phyloP scores from a whole-genome alignment of 1,140 invertebrate species.

The Carcinoscorpius rotundicauda region DNA sequence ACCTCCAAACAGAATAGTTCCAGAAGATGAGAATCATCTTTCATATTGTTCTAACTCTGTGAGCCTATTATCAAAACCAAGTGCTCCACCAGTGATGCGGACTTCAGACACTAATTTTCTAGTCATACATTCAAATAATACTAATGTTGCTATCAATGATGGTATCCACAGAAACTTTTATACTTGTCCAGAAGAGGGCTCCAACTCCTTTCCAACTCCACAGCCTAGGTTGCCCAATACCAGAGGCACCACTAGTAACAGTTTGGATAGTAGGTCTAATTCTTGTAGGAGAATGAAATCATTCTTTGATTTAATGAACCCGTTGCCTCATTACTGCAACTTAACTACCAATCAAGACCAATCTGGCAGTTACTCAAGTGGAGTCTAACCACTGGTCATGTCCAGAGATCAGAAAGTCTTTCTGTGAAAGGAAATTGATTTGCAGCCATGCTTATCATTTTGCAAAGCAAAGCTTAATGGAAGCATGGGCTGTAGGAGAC shows the following conservation, averaged over 20 bases:
- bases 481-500: neutral
- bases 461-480: neutral
- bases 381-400: slow-evolving; percentile 10
- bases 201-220: slow-evolving; percentile 1
- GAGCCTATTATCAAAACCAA: slow-evolving; percentile 29
- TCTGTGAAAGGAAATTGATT: slow-evolving; percentile 16
- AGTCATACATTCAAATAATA: slow-evolving; percentile 19
- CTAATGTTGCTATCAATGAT: slow-evolving; percentile 17
- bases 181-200: neutral
- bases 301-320: slow-evolving; percentile 11
- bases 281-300: slow-evolving; percentile 8
- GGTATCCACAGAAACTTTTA: neutral
- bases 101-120: slow-evolving; percentile 11
- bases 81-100: slow-evolving; percentile 9
- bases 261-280: slow-evolving; percentile 13
- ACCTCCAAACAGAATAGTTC: slow-evolving; percentile 55
- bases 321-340: slow-evolving; percentile 14
- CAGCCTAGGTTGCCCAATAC: slow-evolving; percentile 3
- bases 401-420: slow-evolving; percentile 8
- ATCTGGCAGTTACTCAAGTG: slow-evolving; percentile 9
- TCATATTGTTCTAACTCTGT: slow-evolving; percentile 48
- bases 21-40: slow-evolving; percentile 50
- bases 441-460: neutral
- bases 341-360: slow-evolving; percentile 13
- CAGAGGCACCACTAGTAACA: slow-evolving; percentile 7